Percentiles rank a stretch among this genome's conserved stretches.
Conservation (phyloP, 2,113 vertebrate genomes). For the Acanthisitta chloris region DNA sequence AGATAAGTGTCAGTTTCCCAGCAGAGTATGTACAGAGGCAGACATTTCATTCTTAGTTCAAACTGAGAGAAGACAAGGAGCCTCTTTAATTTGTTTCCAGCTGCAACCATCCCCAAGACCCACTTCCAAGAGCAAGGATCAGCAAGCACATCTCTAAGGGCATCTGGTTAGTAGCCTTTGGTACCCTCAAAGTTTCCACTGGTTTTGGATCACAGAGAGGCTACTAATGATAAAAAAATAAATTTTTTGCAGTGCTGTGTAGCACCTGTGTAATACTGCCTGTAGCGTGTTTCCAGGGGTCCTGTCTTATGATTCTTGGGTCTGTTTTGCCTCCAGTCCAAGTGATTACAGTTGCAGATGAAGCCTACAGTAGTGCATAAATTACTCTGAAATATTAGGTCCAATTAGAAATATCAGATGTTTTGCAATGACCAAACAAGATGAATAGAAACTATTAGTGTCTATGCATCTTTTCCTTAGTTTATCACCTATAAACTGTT, state of each 20-base stretch:
- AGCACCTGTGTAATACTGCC: background rate
- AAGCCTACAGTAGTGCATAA: background rate
- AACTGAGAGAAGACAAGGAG: background rate
- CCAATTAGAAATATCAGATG: background rate
- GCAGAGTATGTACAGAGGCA: background rate
- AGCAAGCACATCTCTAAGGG: background rate
- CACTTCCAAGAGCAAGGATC: background rate
- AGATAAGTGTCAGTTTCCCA: background rate
- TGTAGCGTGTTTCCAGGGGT: background rate
- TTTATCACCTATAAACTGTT: background rate
- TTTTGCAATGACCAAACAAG: background rate
- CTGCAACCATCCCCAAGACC: background rate
- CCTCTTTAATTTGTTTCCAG: background rate
- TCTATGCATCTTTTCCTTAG: background rate
- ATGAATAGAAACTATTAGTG: background rate
- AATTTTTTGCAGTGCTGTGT: fast-evolving
- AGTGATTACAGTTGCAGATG: background rate
- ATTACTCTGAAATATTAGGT: background rate
- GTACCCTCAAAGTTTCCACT: background rate
- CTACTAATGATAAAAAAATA: background rate
- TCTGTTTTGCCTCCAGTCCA: background rate
- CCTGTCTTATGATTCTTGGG: background rate
- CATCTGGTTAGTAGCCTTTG: background rate
- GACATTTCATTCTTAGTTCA: background rate
- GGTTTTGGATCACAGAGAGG: background rate